These are phyloP conservation scores for Temnothorax rugatulus DNA, from an alignment of 2,888 invertebrate species.

Conservation along the genomic window DNA sequence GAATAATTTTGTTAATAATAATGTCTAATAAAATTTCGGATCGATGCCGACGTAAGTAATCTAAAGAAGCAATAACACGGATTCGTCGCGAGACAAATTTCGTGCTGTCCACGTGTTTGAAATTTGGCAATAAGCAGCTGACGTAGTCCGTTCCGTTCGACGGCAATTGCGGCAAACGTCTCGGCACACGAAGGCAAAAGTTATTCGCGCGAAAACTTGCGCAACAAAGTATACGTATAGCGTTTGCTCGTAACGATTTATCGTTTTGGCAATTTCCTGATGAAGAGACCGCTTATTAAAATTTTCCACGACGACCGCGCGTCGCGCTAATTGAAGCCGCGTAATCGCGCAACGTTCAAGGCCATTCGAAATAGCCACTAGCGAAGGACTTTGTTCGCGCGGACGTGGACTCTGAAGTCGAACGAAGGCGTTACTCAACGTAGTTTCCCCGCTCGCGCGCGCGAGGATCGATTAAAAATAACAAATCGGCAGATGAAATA, in stretches of 20 bases:
- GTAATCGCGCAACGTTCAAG: constrained; percentile 1
- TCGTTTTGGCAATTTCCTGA: constrained; percentile 34
- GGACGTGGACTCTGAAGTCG: too few species aligned
- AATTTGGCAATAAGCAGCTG: neutral
- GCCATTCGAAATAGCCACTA: too few species aligned
- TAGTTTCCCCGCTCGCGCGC: too few species aligned
- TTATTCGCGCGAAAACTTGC: constrained; percentile 31
- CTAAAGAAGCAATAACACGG: too few species aligned
- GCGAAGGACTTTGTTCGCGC: too few species aligned
- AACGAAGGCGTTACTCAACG: too few species aligned
- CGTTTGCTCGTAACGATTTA: neutral
- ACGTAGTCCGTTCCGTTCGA: neutral
- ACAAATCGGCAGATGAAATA: too few species aligned
- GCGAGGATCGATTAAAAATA: too few species aligned
- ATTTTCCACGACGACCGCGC: neutral
- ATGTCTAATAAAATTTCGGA: too few species aligned
- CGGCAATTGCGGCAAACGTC: too few species aligned
- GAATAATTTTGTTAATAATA: too few species aligned
- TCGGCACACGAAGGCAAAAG: neutral
- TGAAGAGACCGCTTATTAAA: neutral
- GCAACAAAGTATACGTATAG: neutral
- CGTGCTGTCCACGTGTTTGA: neutral
- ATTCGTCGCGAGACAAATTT: neutral
- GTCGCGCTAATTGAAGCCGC: constrained; percentile 21
- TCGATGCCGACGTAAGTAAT: too few species aligned